A percentile compares a stretch with the other conserved stretches of the same genome.
Conservation (phyloP, 2,113 vertebrate species). For the Apteryx mantelli region DNA sequence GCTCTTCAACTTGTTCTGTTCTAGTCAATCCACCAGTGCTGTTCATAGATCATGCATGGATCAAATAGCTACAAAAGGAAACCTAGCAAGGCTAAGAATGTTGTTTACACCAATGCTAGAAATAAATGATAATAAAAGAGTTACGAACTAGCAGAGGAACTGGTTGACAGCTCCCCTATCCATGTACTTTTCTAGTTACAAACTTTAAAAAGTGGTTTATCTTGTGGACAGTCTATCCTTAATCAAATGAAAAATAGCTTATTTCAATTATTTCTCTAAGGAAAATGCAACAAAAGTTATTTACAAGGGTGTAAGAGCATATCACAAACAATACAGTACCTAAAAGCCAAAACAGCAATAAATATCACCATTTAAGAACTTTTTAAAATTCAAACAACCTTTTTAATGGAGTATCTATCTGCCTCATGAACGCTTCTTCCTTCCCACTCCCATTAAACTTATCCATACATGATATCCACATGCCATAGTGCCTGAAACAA, state of each 20-base stretch:
- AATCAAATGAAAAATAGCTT: constrained; percentile 22
- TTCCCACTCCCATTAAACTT: background rate
- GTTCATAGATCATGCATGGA: background rate
- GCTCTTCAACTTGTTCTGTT: background rate
- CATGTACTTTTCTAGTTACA: background rate
- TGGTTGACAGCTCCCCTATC: background rate
- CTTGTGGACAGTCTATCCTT: background rate
- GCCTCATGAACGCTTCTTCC: background rate
- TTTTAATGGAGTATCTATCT: background rate
- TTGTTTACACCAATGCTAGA: constrained; percentile 18
- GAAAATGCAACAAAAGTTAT: background rate
- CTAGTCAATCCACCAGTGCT: background rate
- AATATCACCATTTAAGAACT: background rate
- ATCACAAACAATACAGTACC: constrained; percentile 6
- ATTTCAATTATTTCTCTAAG: background rate
- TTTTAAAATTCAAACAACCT: background rate
- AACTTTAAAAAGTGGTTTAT: constrained; percentile 7
- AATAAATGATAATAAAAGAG: background rate
- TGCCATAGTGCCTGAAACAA: background rate
- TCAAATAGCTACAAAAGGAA: constrained; percentile 36
- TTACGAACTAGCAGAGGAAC: background rate
- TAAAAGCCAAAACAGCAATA: background rate
- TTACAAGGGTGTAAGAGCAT: background rate
- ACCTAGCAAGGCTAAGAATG: constrained; percentile 35
- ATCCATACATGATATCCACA: background rate